Evolutionary conservation across 2,888 invertebrate species (phyloP).

Genomic region (Pandemis cinnamomeana): DNA sequence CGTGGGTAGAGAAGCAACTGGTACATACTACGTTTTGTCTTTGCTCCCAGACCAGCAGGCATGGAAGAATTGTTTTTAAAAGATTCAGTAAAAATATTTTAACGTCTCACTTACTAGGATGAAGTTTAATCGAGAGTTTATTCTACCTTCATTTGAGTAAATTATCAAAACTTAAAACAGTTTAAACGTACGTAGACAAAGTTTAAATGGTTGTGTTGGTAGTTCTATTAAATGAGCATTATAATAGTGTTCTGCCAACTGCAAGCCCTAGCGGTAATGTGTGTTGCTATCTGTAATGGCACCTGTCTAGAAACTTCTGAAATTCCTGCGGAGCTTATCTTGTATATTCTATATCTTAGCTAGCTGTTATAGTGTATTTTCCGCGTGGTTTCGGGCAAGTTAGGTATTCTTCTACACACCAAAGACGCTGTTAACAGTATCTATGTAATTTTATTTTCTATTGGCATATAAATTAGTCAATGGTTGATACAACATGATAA

Average conservation of each 20-base stretch:
- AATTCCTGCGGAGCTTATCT: conserved; percentile 34
- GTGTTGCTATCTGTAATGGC: conserved; percentile 37
- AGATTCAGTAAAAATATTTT: too few relatives aligned
- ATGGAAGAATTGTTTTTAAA: too few relatives aligned
- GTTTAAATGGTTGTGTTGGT: not conserved
- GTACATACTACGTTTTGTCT: too few relatives aligned
- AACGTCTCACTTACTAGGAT: too few relatives aligned
- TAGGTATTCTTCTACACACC: not conserved
- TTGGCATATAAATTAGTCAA: too few relatives aligned
- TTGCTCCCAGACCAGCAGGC: too few relatives aligned
- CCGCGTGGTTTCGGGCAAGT: not conserved
- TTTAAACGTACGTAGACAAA: not conserved
- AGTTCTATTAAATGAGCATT: not conserved
- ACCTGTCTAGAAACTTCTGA: conserved; percentile 38
- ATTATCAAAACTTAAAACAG: not conserved
- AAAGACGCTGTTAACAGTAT: too few relatives aligned
- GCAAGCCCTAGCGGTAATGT: conserved; percentile 23
- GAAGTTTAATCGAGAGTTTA: not conserved
- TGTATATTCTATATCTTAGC: not conserved
- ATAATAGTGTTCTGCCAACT: conserved; percentile 24
- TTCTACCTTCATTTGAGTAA: not conserved
- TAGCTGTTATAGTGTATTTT: not conserved
- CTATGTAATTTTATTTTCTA: too few relatives aligned
- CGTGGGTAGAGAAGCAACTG: too few relatives aligned
- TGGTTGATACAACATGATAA: too few relatives aligned